Conservation (phyloP, 2,113 vertebrate genomes). For the Bubo bubo region DNA sequence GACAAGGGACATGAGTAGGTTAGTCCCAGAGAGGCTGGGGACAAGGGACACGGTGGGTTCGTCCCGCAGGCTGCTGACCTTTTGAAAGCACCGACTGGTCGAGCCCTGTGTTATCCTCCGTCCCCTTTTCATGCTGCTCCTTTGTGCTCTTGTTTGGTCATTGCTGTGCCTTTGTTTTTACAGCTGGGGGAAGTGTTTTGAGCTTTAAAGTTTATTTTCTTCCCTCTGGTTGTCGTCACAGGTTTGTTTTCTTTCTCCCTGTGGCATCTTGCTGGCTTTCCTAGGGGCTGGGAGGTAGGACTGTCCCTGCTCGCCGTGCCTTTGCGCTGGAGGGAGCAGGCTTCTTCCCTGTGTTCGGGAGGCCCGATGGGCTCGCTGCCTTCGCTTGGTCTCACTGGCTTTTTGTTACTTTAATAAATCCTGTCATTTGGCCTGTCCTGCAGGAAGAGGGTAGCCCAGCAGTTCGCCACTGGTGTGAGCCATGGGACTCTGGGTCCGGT, state of each 20-base stretch:
- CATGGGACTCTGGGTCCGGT: accelerated
- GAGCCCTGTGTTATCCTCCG: not conserved
- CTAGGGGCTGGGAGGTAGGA: not conserved
- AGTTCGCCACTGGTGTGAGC: accelerated
- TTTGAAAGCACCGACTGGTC: not conserved
- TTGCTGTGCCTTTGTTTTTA: conserved; percentile 57
- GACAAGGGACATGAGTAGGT: not conserved
- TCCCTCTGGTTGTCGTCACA: conserved; percentile 58
- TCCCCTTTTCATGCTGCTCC: conserved; percentile 4
- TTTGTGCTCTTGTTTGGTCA: conserved; percentile 56
- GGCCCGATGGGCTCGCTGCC: not conserved
- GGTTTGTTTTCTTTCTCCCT: conserved; percentile 49
- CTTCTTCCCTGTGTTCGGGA: not conserved
- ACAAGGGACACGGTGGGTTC: not conserved
- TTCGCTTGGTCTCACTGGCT: not conserved
- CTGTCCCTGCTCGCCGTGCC: not conserved
- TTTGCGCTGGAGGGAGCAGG: not conserved
- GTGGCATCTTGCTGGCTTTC: conserved; percentile 46
- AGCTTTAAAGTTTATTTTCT: conserved; percentile 61
- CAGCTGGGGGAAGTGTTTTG: conserved; percentile 70
- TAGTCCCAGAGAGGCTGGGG: not conserved
- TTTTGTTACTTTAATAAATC: not conserved
- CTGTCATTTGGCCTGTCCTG: not conserved
- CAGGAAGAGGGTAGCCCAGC: not conserved
- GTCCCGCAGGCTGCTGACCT: not conserved